A percentile compares a stretch with the other conserved stretches of the same genome.
Evolutionary conservation across 2,888 invertebrate species (phyloP).

Genomic region (Pristionchus maxplancki): DNA sequence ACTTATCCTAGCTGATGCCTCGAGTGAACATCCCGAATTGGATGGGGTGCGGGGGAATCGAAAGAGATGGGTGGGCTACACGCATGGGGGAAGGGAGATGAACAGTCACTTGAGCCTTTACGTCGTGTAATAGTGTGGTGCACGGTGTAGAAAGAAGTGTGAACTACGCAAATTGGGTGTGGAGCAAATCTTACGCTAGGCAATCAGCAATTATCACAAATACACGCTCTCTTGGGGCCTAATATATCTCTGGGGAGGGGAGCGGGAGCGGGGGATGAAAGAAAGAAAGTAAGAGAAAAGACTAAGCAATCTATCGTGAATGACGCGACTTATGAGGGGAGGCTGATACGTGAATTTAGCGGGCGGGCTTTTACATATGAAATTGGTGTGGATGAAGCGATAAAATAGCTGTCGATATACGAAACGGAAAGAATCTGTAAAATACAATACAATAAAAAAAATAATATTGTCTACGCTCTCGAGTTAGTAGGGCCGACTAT

Average conservation of each 20-base stretch:
- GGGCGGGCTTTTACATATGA: neutral
- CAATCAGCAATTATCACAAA: constrained; percentile 34
- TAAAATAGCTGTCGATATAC: neutral
- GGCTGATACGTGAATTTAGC: constrained; percentile 39
- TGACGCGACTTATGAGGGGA: neutral
- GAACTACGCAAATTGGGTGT: constrained; percentile 23
- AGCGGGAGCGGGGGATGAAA: neutral
- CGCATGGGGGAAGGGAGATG: constrained; percentile 27
- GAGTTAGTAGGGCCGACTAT: constrained; percentile 4
- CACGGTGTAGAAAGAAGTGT: neutral
- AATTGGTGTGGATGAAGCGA: neutral
- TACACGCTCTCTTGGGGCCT: constrained; percentile 32
- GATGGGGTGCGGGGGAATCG: neutral
- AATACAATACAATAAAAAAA: neutral
- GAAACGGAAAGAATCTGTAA: neutral
- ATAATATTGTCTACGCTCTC: constrained; percentile 24
- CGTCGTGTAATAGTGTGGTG: constrained; percentile 4
- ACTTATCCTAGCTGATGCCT: constrained; percentile 15
- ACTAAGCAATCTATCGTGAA: neutral
- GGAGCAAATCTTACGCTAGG: constrained; percentile 36
- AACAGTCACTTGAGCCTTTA: constrained; percentile 35
- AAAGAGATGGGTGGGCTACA: constrained; percentile 4
- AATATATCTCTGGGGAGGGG: constrained; percentile 21
- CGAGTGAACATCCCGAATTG: constrained; percentile 35
- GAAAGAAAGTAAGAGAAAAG: neutral